Conservation (phyloP, 2,113 vertebrate genomes). For the Paracanthobrama guichenoti region DNA sequence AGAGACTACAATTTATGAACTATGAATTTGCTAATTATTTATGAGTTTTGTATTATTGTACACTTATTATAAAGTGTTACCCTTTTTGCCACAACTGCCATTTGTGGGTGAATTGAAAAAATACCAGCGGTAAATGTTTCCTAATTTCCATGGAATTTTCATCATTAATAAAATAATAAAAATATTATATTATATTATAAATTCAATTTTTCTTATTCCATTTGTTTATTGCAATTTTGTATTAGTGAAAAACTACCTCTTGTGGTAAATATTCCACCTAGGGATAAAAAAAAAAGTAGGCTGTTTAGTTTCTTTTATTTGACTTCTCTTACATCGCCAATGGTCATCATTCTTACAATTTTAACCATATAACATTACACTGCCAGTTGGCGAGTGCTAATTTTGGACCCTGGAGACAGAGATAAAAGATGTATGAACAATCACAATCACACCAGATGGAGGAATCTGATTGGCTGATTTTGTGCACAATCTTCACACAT, state of each 20-base stretch:
- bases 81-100: neutral
- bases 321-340: too few species aligned
- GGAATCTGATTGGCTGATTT: conserved; percentile 16
- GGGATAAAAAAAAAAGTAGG: neutral
- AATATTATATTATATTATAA: too few species aligned
- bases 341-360: neutral
- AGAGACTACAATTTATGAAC: neutral
- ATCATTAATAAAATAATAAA: too few species aligned
- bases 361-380: neutral
- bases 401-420: neutral
- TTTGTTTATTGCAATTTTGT: too few species aligned
- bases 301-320: neutral
- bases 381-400: neutral
- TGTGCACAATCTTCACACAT: neutral
- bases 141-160: neutral
- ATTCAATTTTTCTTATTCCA: too few species aligned
- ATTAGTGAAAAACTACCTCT: neutral
- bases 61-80: neutral
- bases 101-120: neutral
- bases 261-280: neutral
- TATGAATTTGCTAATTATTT: neutral
- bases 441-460: conserved; percentile 23
- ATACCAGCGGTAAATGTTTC: neutral
- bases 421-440: conserved; percentile 14
- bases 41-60: neutral